Conservation (phyloP, 2,888 invertebrate species). For the Cordylochernes scorpioides region DNA sequence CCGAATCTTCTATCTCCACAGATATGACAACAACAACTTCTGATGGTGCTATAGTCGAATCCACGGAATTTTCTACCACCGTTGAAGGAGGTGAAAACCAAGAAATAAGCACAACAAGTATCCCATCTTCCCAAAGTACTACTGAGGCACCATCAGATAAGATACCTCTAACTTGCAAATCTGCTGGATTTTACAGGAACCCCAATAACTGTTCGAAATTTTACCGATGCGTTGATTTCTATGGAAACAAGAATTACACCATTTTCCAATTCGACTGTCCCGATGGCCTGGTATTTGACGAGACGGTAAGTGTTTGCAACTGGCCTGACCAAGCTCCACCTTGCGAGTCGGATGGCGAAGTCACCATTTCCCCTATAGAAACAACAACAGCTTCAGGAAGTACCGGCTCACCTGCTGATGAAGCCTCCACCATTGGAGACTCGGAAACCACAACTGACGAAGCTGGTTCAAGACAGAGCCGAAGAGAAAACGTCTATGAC, state of each 20-base stretch:
- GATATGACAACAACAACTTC: neutral
- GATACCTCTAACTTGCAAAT: conserved; percentile 4
- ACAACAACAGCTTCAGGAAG: too few relatives aligned
- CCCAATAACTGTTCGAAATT: conserved; percentile 27
- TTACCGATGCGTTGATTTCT: conserved; percentile 52
- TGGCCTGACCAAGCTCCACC: conserved; percentile 38
- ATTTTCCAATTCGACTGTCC: conserved; percentile 58
- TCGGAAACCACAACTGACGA: too few relatives aligned
- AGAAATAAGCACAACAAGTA: neutral
- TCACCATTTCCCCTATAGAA: too few relatives aligned
- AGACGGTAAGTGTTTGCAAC: conserved; percentile 30
- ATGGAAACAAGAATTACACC: conserved; percentile 44
- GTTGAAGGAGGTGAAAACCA: neutral
- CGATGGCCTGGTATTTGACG: conserved; percentile 43
- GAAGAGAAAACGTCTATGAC: too few relatives aligned
- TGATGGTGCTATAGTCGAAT: neutral
- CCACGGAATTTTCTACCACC: neutral
- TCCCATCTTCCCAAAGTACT: conserved; percentile 1
- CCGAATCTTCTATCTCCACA: conserved; percentile 1
- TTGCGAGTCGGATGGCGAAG: neutral
- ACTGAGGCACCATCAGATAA: conserved; percentile 1
- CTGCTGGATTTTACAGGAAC: conserved; percentile 11
- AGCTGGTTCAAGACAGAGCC: too few relatives aligned
- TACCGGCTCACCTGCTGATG: too few relatives aligned
- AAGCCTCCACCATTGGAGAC: too few relatives aligned